These are phyloP conservation scores for Noctua janthina DNA, from an alignment of 2,888 invertebrate genomes.

Conservation along the genomic window DNA sequence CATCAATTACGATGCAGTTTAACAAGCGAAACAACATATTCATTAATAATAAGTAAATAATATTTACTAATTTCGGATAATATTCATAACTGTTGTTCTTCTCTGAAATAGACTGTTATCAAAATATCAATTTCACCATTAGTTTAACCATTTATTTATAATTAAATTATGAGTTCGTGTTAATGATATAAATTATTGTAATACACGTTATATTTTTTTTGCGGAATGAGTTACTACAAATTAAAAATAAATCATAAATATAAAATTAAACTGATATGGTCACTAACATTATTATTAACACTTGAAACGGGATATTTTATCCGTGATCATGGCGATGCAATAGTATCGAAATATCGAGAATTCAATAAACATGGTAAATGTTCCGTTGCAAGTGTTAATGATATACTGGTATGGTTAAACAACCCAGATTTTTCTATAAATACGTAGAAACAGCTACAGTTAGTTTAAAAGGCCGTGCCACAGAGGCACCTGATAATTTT, in stretches of 20 bases:
- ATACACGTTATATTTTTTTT: not conserved
- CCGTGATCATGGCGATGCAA: too few relatives aligned
- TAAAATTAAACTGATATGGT: not conserved
- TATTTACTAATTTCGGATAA: slow-evolving; percentile 4
- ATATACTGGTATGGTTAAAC: too few relatives aligned
- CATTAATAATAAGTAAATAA: not conserved
- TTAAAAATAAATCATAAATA: not conserved
- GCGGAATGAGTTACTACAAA: not conserved
- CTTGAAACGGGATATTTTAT: too few relatives aligned
- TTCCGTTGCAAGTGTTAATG: too few relatives aligned
- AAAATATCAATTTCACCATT: not conserved
- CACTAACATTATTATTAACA: too few relatives aligned
- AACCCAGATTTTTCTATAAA: not conserved
- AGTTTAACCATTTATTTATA: not conserved
- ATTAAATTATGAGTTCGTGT: not conserved
- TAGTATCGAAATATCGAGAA: too few relatives aligned
- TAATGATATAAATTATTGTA: too few relatives aligned
- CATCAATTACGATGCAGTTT: slow-evolving; percentile 19
- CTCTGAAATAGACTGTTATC: not conserved
- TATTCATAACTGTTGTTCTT: not conserved
- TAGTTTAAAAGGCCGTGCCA: too few relatives aligned
- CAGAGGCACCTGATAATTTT: not conserved
- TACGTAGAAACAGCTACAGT: not conserved
- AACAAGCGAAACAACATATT: slow-evolving; percentile 12
- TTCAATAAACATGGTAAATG: too few relatives aligned